Percentiles rank a stretch among this genome's conserved stretches.
Evolutionary conservation across 2,888 invertebrate genomes (phyloP).

Genomic region (Agapetus fuscipes): DNA sequence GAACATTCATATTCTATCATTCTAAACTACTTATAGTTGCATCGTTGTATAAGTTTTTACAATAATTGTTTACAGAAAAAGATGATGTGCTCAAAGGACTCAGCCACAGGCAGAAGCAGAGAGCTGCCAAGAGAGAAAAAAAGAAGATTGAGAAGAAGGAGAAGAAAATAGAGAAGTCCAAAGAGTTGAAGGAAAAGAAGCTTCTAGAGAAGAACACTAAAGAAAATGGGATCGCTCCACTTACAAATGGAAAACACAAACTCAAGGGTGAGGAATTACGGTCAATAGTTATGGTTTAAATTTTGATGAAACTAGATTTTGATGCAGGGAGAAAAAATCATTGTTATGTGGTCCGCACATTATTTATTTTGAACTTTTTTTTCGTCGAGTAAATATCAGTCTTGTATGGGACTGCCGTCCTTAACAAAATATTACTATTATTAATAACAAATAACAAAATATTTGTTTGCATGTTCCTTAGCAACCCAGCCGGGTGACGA

Average conservation of each 20-base stretch:
- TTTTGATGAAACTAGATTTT: no score
- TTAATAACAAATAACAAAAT: no score
- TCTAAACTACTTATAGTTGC: no score
- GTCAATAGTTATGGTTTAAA: constrained; percentile 1
- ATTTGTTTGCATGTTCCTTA: no score
- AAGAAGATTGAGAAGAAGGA: constrained; percentile 43
- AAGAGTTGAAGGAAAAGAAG: constrained; percentile 10
- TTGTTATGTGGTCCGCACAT: no score
- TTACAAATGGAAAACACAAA: neutral
- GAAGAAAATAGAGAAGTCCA: constrained; percentile 24
- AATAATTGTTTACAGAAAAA: constrained; percentile 30
- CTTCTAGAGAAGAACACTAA: neutral
- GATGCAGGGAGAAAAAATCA: no score
- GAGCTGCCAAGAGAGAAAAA: constrained; percentile 50
- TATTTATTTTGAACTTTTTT: no score
- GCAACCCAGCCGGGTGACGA: no score
- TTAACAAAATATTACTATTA: no score
- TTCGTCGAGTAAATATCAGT: no score
- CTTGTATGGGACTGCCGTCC: no score
- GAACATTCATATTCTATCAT: constrained; percentile 23
- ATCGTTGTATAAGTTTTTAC: no score
- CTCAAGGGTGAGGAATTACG: neutral
- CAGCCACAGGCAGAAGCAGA: constrained; percentile 61
- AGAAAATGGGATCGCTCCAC: constrained; percentile 13
- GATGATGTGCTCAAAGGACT: constrained; percentile 46